Evolutionary conservation across 2,888 invertebrate species (phyloP).

Genomic region (Aphidius colemani): DNA sequence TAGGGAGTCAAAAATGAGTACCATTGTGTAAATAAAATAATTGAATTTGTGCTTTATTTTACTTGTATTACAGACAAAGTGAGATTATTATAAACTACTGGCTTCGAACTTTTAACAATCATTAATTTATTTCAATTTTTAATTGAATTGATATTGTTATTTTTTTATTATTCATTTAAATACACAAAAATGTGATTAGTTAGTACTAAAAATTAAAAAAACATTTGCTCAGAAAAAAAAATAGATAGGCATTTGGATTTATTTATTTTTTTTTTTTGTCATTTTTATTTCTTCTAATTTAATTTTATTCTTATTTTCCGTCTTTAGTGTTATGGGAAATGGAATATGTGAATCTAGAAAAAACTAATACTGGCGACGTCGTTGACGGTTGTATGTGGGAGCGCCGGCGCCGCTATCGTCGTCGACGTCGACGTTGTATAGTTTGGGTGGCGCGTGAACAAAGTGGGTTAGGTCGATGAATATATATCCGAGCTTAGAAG

Average conservation of each 20-base stretch:
- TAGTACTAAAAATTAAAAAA: too few species aligned
- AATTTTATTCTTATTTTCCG: not conserved
- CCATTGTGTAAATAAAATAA: too few species aligned
- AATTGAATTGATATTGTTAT: too few species aligned
- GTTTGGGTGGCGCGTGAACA: slow-evolving; percentile 21
- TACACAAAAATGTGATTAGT: too few species aligned
- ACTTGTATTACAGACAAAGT: too few species aligned
- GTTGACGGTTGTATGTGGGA: slow-evolving; percentile 16
- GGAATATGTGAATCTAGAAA: slow-evolving; percentile 5
- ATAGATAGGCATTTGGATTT: not conserved
- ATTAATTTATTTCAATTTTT: too few species aligned
- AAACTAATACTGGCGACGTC: slow-evolving; percentile 25
- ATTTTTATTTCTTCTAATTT: too few species aligned
- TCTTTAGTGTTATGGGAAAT: not conserved
- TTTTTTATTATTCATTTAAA: too few species aligned
- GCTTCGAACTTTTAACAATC: too few species aligned
- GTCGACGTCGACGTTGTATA: slow-evolving; percentile 27
- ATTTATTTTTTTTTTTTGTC: not conserved
- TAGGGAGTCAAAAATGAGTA: too few species aligned
- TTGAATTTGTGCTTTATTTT: too few species aligned
- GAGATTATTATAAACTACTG: too few species aligned
- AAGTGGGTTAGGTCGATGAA: slow-evolving; percentile 58
- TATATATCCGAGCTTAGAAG: slow-evolving; percentile 31
- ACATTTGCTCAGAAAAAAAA: not conserved
- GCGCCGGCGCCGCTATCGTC: slow-evolving; percentile 33